Base-by-base conservation (phyloP, 2,888 invertebrate genomes). In the Tetragnatha montana region DNA sequence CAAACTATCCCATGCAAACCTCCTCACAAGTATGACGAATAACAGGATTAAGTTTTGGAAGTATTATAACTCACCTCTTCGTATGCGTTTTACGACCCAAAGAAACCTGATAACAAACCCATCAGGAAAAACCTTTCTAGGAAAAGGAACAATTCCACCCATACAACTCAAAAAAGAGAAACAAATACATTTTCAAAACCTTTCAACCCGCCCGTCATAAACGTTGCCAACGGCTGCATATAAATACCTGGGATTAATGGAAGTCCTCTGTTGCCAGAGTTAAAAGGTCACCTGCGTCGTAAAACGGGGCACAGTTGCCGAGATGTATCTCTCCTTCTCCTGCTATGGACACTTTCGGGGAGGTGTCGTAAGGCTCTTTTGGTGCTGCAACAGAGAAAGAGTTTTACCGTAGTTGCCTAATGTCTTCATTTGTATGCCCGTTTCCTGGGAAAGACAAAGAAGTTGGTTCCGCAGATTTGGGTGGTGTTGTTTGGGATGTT, bases 201-300 rank as follows among this genome's bases (percentile, higher is more conserved):
- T 60, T 78, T 22, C 60, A 60, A 60, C 35, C 60, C 78, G 21
- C 78, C 78, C 78, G 60, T 68, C 80, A 81, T 81, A 81, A 81
- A 81, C 70, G 83, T 68, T 83, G 83, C 83, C 83, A 83, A 74
- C 75, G 50, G 71, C 35, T 35, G 51, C 71, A 86, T 49, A 79
- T 86, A 79, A 86, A 86, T 86, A 79, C 60, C 17, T 75, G 14
- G 51, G 60, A 83, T 83, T 83, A 83, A 83, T 83, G 83, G 68
- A 75, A 79, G 22, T 51, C 71, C 35, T 60, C 51, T 74, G 51
- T 79, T 12, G 35, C 51, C 17, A 19, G 35, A 35, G 35, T 71
- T 73, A 73, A 86, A 86, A 79, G 79, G 79, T 73, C 71, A 80
- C 35, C n/a, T 79, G 86, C 71, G 60, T 86, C 86, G 70, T 86